A percentile compares a stretch with the other conserved stretches of the same genome.
Evolutionary conservation across 1,140 invertebrate genomes (phyloP).

Genomic region (Zaprionus gabonicus): DNA sequence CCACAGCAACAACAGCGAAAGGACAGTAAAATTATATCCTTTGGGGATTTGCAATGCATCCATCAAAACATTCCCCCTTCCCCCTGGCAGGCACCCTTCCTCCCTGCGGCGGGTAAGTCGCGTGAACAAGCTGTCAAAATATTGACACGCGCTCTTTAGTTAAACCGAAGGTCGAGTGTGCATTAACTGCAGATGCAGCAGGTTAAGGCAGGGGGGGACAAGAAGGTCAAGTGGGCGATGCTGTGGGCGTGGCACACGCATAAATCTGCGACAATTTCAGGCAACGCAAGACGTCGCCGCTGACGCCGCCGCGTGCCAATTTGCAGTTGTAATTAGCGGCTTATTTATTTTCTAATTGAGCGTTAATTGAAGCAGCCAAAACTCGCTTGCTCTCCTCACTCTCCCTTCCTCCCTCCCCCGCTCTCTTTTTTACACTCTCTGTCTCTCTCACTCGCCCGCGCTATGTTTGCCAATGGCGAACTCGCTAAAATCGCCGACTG

Average conservation of each 20-base stretch:
- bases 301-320: conserved; percentile 21
- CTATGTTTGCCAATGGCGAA: conserved; percentile 40
- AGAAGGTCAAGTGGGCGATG: background rate
- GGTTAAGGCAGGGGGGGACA: background rate
- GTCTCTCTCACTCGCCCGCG: background rate
- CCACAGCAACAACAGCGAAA: background rate
- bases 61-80: conserved; percentile 48
- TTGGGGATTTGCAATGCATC: conserved; percentile 71
- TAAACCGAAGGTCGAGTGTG: conserved; percentile 73
- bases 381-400: background rate
- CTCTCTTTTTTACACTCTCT: background rate
- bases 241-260: conserved; percentile 41
- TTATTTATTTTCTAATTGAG: conserved; percentile 76
- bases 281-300: background rate
- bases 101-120: background rate
- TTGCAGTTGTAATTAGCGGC: conserved; percentile 60
- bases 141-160: conserved; percentile 77
- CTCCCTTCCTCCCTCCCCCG: background rate
- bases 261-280: conserved; percentile 69
- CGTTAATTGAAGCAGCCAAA: conserved; percentile 64
- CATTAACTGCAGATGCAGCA: conserved; percentile 67
- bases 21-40: conserved; percentile 50
- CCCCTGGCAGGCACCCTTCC: background rate
- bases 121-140: conserved; percentile 66
- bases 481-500: conserved; percentile 62